Base-by-base conservation (phyloP, 2,888 invertebrate species). In the Ochropacha duplaris region DNA sequence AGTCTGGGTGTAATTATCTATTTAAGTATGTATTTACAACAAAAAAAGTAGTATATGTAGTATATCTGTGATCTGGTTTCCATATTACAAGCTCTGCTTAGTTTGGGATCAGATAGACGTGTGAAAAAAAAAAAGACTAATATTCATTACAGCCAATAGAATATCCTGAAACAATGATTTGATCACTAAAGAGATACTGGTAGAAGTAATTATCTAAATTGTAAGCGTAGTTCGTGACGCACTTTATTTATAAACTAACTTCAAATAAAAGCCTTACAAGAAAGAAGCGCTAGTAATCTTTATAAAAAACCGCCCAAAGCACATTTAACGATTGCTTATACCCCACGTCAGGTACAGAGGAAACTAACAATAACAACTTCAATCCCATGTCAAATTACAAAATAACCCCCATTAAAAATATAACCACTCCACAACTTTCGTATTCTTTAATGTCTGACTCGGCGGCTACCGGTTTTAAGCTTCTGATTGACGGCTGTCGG, bases 401-500 rank as follows among this genome's bases (percentile, higher is more conserved):
- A 63, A 66, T 63, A 61, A 59, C 58, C 65, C 57, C 61, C 61
- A 19, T 56, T 61, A 55, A 61, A 55, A 61, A 68, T 62, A 66
- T 64, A 71, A 65, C 76, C 72, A 77, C 89, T 90, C 90, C 77
- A 88, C 75, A 74, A 77, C 83, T 87, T 88, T 86, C 84, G 84
- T 90, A 84, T 87, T 88, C 89, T 81, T 85, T 84, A 85, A 86
- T 80, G 85, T 89, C 88, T 86, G 87, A 83, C 81, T 84, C 83
- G 81, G 78, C 85, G 76, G 91, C 92, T 92, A 92, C 92, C 92
- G 92, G 92, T 92, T 92, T 91, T 92, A 89, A 91, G 84, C 88
- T 87, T 82, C 83, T 89, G 92, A 92, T 92, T 91, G 92, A 92
- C 92, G 91, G 88, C 90, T 92, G 92, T 90, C 92, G 90, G 90